Evolutionary conservation across 2,113 vertebrate species (phyloP).

Genomic region (Perca schrenkii): DNA sequence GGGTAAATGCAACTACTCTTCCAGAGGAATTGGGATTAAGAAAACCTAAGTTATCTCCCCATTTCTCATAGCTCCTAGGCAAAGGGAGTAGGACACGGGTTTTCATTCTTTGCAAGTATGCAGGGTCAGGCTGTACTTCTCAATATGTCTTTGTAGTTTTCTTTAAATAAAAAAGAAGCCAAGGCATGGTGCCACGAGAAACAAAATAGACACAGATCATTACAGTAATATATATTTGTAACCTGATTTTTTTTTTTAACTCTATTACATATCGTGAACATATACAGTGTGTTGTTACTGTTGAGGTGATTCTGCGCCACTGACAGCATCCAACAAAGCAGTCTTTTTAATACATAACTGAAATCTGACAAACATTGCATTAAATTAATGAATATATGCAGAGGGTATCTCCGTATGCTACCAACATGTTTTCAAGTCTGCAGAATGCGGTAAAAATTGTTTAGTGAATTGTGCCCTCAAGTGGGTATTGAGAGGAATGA

Average conservation of each 20-base stretch:
- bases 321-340: background rate
- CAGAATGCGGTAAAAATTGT: background rate
- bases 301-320: background rate
- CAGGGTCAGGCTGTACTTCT: background rate
- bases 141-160: background rate
- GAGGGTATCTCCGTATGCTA: background rate
- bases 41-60: too few relatives aligned
- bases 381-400: background rate
- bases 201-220: background rate
- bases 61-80: too few relatives aligned
- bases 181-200: background rate
- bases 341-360: background rate
- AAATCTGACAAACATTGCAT: background rate
- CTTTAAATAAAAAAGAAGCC: background rate
- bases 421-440: background rate
- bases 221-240: background rate
- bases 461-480: slow-evolving; percentile 53
- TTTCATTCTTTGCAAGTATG: background rate
- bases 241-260: too few relatives aligned
- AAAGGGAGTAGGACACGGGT: background rate
- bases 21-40: background rate
- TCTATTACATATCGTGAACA: background rate
- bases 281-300: background rate
- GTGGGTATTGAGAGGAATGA: slow-evolving; percentile 27
- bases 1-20: background rate